Conservation (phyloP, 2,113 vertebrate species). For the Aegypius monachus region DNA sequence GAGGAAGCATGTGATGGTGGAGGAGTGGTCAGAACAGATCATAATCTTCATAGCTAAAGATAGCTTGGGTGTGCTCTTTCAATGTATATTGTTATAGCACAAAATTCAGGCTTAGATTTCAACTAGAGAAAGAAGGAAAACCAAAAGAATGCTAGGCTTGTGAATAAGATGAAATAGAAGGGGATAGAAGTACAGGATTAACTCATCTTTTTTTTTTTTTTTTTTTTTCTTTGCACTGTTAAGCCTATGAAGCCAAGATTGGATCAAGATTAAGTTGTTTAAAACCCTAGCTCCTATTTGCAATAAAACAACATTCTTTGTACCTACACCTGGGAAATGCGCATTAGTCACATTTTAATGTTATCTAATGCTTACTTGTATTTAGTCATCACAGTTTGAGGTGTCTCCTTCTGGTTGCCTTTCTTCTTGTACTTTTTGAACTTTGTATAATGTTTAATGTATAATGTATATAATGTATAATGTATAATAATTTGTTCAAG, state of each 20-base stretch:
- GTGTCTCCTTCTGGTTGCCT: neutral
- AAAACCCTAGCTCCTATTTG: neutral
- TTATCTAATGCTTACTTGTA: neutral
- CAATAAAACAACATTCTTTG: neutral
- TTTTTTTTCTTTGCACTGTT: neutral
- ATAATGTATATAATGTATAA: no score
- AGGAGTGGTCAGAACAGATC: constrained; percentile 24
- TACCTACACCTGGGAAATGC: neutral
- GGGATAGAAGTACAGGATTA: neutral
- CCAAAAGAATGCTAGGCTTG: neutral
- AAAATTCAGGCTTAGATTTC: neutral
- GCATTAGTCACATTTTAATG: neutral
- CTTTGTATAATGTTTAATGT: neutral
- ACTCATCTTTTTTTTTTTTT: neutral
- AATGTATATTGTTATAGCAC: neutral
- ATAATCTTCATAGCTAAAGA: neutral
- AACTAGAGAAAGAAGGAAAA: neutral
- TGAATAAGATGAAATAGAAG: neutral
- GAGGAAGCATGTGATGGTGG: constrained; percentile 16
- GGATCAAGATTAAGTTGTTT: neutral
- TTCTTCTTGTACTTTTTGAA: neutral
- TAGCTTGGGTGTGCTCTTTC: neutral
- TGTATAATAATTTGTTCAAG: neutral
- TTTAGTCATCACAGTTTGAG: constrained; percentile 13
- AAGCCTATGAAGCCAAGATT: neutral